Conservation (phyloP, 2,888 invertebrate genomes). For the Syritta pipiens region DNA sequence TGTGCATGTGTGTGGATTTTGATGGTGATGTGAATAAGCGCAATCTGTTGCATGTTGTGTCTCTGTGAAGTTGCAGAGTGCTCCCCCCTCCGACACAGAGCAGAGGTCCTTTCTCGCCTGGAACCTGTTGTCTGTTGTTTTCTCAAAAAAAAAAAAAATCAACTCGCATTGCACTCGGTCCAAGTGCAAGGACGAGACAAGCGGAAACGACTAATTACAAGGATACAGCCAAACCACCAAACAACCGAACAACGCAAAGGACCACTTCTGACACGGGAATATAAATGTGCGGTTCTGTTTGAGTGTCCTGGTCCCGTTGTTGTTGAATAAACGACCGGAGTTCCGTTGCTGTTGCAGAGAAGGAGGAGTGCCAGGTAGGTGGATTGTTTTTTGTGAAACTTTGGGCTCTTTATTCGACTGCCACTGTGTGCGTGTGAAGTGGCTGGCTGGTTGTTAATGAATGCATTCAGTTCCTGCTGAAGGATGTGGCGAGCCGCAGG, state of each 20-base stretch:
- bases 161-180: neutral
- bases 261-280: slow-evolving; percentile 28
- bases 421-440: neutral
- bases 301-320: slow-evolving; percentile 23
- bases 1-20: slow-evolving; percentile 17
- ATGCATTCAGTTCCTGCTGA: no score
- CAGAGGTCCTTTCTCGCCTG: neutral
- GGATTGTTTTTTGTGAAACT: neutral
- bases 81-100: no score
- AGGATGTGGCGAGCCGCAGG: no score
- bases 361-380: slow-evolving; percentile 38
- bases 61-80: no score
- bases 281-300: slow-evolving; percentile 24
- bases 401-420: neutral
- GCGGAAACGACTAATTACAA: slow-evolving; percentile 30
- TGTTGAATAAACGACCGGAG: slow-evolving; percentile 6
- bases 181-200: neutral
- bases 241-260: slow-evolving; percentile 9
- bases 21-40: slow-evolving; percentile 47
- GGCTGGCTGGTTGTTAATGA: neutral
- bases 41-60: slow-evolving; percentile 60
- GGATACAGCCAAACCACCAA: no score
- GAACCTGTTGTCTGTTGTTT: neutral
- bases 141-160: neutral
- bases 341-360: neutral